Evolutionary conservation across 1,140 invertebrate species (phyloP), one percentile per base, ranked within the genome.

Genomic region (Ladona fulva): DNA sequence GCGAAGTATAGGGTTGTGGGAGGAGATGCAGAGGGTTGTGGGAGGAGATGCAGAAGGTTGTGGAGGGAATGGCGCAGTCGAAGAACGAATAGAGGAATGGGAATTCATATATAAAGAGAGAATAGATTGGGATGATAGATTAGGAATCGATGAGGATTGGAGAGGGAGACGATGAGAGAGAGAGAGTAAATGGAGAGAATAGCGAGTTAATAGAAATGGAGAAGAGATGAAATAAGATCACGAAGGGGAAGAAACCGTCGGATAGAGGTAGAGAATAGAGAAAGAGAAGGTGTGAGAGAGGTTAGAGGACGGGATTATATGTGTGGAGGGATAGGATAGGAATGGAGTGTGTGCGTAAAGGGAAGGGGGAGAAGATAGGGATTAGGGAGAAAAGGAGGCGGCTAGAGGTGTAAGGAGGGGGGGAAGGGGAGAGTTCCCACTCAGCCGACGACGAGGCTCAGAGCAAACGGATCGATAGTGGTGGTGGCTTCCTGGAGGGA

Each of bases 401-500:
- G 12, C 3, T 3, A 22, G 52, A 12, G 3, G 14, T 12, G 52
- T 6, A 12, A 12, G 52, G 52, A 12, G 3, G 52, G 52, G 52
- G 52, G 52, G 12, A 3, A 66, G n/a, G 52, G 52, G 52, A 66
- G 52, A 66, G 52, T 16, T 66, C 52, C 52, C 52, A 66, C 52
- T 66, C 52, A 66, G 52, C 52, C 52, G n/a, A 66, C 52, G 52
- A 6, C 52, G 52, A 19, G 19, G 44, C 44, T 52, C 44, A 52
- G n/a, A 37, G 52, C 52, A 66, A 66, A 66, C 52, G 52, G 52
- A 66, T 66, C 52, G 52, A 66, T 66, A 66, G 52, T 66, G 52
- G 52, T 66, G 52, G 52, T 66, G 52, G 52, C 52, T 66, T 66
- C 52, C 52, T 66, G 52, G 52, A 66, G 52, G n/a, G 44, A 52